Conservation (phyloP, 2,797 vertebrate species). For the Danio albolineatus region DNA sequence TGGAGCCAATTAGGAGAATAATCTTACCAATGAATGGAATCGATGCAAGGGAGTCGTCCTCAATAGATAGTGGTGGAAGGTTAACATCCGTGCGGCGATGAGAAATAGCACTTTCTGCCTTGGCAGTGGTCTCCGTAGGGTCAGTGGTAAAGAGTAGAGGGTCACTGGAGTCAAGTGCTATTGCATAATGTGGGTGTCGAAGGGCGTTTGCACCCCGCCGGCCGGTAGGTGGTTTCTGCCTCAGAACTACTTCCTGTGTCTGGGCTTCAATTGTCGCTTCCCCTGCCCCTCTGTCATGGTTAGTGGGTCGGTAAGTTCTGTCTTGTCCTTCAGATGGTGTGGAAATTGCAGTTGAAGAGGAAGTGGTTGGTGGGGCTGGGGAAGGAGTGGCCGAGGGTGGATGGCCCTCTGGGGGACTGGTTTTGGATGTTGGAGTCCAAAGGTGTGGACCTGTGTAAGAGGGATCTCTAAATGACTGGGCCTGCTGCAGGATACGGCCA, state of each 20-base stretch:
- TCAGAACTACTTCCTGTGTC: constrained; percentile 89
- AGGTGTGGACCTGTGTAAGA: constrained; percentile 86
- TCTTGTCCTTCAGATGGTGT: constrained; percentile 71
- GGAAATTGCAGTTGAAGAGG: constrained; percentile 36
- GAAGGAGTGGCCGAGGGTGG: background rate
- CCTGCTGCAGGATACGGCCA: constrained; percentile 88
- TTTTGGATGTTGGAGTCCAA: constrained; percentile 78
- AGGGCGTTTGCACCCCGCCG: constrained; percentile 81
- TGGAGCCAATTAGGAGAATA: background rate
- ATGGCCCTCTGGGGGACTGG: constrained; percentile 73
- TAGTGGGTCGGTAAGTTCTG: constrained; percentile 73
- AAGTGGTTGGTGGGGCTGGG: constrained; percentile 57
- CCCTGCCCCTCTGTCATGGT: constrained; percentile 81
- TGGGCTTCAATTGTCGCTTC: constrained; percentile 77
- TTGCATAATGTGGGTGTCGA: constrained; percentile 86
- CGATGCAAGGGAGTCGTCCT: constrained; percentile 93
- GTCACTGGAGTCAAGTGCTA: constrained; percentile 85
- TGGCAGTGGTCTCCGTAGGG: constrained; percentile 54
- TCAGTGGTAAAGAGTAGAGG: constrained; percentile 76
- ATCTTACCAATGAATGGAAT: constrained; percentile 97
- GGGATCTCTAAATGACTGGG: constrained; percentile 92
- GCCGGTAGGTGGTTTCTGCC: constrained; percentile 92
- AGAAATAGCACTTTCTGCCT: constrained; percentile 64
- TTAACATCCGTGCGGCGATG: constrained; percentile 78
- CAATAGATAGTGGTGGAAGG: constrained; percentile 82